Conservation (phyloP, 1,140 invertebrate genomes). For the Tribolium madens region DNA sequence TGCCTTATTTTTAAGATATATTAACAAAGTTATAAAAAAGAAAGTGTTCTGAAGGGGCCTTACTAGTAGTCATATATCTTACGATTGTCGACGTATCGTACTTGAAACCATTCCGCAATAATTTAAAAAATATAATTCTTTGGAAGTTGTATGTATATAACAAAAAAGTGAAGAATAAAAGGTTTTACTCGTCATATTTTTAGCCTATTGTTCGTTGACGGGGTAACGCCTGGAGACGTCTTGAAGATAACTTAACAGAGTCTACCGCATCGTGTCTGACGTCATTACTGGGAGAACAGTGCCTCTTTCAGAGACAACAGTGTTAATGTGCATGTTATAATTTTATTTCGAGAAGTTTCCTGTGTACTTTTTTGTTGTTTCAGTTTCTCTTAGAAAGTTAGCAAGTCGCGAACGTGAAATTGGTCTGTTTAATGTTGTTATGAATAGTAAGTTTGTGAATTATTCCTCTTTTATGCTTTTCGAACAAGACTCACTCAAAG, state of each 20-base stretch:
- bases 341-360: conserved; percentile 46
- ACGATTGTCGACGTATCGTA: conserved; percentile 7
- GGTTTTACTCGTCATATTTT: conserved; percentile 29
- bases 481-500: conserved; percentile 7
- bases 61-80: too few species aligned
- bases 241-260: conserved; percentile 43
- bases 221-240: conserved; percentile 34
- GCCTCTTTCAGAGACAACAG: conserved; percentile 38
- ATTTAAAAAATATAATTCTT: conserved; percentile 33
- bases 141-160: conserved; percentile 14
- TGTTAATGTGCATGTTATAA: conserved; percentile 49
- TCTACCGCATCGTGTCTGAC: conserved; percentile 40
- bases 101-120: background rate
- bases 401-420: conserved; percentile 15
- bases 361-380: conserved; percentile 29
- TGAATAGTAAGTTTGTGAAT: conserved; percentile 36
- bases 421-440: conserved; percentile 36
- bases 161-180: conserved; percentile 32
- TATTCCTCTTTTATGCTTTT: conserved; percentile 32
- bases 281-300: conserved; percentile 39
- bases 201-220: conserved; percentile 31
- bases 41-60: too few species aligned
- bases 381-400: conserved; percentile 14
- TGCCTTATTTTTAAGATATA: too few species aligned
- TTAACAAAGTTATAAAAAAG: too few species aligned